A percentile compares a stretch with the other conserved stretches of the same genome.
These are phyloP conservation scores for Ifrita kowaldi DNA, from an alignment of 2,113 vertebrate species.

Conservation along the genomic window DNA sequence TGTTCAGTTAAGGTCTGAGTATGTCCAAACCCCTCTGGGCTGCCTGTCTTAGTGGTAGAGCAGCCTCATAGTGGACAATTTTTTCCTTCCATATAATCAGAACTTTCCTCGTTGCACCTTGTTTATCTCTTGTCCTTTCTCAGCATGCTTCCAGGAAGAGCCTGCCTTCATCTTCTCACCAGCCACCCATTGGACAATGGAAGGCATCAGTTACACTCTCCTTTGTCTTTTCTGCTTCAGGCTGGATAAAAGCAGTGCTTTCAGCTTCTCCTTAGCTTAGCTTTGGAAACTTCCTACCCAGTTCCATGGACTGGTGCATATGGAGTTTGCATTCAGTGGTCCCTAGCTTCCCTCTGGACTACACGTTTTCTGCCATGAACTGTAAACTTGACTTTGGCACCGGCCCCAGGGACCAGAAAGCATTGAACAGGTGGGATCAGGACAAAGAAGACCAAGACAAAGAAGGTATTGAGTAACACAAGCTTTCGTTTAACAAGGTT, in stretches of 20 bases:
- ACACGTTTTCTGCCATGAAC: not conserved
- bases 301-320: not conserved
- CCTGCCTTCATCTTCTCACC: not conserved
- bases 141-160: not conserved
- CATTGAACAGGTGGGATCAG: not conserved
- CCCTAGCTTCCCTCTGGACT: not conserved
- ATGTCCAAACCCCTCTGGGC: not conserved
- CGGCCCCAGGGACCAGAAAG: not conserved
- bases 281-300: not conserved
- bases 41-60: not conserved
- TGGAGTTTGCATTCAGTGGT: not conserved
- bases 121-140: not conserved
- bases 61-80: not conserved
- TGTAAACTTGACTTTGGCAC: not conserved
- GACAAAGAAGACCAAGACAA: not conserved
- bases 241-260: not conserved
- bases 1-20: not conserved
- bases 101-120: not conserved
- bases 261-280: not conserved
- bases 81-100: not conserved
- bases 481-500: not conserved
- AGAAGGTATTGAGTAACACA: not conserved
- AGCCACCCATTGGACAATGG: not conserved
- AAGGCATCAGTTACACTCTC: not conserved
- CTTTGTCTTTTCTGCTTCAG: not conserved